Conservation (phyloP, 2,888 invertebrate species). For the Teleiodes luculella region DNA sequence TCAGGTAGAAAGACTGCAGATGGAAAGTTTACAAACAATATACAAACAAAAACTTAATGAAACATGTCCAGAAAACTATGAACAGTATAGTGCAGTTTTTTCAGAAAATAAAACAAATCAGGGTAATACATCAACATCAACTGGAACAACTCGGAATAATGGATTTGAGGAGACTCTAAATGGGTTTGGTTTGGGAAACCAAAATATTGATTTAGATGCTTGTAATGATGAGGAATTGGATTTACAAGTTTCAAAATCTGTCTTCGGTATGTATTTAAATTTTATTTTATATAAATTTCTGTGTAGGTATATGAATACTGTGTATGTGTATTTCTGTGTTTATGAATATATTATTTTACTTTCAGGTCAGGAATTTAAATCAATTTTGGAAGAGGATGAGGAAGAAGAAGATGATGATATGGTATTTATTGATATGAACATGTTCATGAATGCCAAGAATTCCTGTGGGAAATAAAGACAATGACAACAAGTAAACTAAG, state of each 20-base stretch:
- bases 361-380: slow-evolving; percentile 23
- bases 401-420: slow-evolving; percentile 43
- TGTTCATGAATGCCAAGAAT: slow-evolving; percentile 43
- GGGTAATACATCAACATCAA: no score
- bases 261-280: slow-evolving; percentile 38
- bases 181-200: neutral
- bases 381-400: slow-evolving; percentile 37
- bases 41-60: neutral
- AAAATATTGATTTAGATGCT: slow-evolving; percentile 14
- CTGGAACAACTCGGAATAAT: neutral
- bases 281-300: no score
- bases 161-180: neutral
- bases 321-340: neutral
- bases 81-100: neutral
- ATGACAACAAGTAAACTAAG: no score
- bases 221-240: slow-evolving; percentile 50
- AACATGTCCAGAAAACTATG: neutral
- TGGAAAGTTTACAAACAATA: slow-evolving; percentile 46
- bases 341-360: slow-evolving; percentile 10
- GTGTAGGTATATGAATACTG: no score
- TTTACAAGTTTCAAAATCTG: slow-evolving; percentile 38
- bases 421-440: slow-evolving; percentile 52
- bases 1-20: slow-evolving; percentile 60
- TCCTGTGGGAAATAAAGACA: neutral
- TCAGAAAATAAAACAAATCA: neutral